Base-by-base conservation (phyloP, 2,888 invertebrate genomes). In the Chaitophorus viminalis region DNA sequence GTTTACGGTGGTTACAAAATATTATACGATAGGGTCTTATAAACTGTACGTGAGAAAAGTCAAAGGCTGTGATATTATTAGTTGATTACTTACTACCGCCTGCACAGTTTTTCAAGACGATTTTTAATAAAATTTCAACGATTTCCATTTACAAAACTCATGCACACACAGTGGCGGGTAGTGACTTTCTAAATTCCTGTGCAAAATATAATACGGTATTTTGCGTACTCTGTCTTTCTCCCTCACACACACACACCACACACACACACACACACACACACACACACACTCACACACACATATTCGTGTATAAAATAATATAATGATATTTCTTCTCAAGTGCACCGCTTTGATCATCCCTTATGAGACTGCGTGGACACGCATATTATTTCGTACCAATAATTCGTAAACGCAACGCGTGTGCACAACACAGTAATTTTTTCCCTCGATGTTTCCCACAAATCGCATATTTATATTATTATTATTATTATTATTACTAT, bases 41-140 rank as follows among this genome's bases (percentile, higher is more conserved):
- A 74, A 74, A 65, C 83, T 29, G 39, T 83, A 83, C 65, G 83
- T 39, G 65, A 83, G 75, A 75, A 75, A 83, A 83, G 75, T 83
- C 75, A 76, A 83, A 83, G 82, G 82, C 82, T 82, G 82, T 82
- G 82, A 82, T 82, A 82, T 82, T 82, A 82, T 82, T 82, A 82
- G 82, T 74, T 82, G 82, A 60, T 74, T 54, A 60, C 74, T 74
- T 74, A 74, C 54, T 18, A 74, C 74, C 74, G 36, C 74, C 52
- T 31, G 72, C 36, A 81, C 65, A 14, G 36, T 39, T 31, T 2
- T 39, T 29, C n/a, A 70, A 81, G 46, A 76, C 76, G 3, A 46
- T 31, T 76, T 29, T 29, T 31, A 60, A 60, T 3, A 60, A 31
- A 70, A 31, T 21, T 21, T 29, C 68, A 29, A 68, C 68, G 14